A percentile compares a stretch with the other conserved stretches of the same genome.
These are phyloP conservation scores for Scatophagus argus DNA, from an alignment of 2,113 vertebrate species.

Conservation along the genomic window DNA sequence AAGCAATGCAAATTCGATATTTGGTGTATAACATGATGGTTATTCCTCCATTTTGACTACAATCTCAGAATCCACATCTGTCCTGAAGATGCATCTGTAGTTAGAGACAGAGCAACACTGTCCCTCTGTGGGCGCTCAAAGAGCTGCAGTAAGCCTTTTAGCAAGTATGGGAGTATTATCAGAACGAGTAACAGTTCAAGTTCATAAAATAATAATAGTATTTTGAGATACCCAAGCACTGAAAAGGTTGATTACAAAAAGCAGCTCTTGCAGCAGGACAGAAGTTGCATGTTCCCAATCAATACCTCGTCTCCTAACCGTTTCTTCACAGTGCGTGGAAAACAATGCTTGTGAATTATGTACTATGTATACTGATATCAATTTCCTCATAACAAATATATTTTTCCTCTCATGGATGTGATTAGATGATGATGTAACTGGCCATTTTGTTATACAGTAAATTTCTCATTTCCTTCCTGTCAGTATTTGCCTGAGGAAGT, in stretches of 20 bases:
- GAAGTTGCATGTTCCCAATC: too few species aligned
- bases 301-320: too few species aligned
- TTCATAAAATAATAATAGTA: not conserved
- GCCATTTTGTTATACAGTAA: not conserved
- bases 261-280: too few species aligned
- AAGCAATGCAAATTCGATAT: not conserved
- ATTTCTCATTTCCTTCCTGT: not conserved
- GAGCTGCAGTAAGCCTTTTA: conserved; percentile 6
- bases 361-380: not conserved
- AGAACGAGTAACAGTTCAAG: not conserved
- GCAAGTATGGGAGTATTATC: not conserved
- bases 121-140: conserved; percentile 35
- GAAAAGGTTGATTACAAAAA: too few species aligned
- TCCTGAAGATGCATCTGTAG: not conserved
- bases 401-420: not conserved
- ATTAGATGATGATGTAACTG: not conserved
- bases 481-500: not conserved
- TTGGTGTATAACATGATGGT: not conserved
- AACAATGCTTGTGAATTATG: not conserved
- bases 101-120: conserved; percentile 36
- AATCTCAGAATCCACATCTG: not conserved
- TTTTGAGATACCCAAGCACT: not conserved
- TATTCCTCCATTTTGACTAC: not conserved
- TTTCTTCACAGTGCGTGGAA: not conserved
- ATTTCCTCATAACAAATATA: not conserved